phyloP scores from a whole-genome alignment of 2,888 invertebrate genomes.

The Hedya salicella region DNA sequence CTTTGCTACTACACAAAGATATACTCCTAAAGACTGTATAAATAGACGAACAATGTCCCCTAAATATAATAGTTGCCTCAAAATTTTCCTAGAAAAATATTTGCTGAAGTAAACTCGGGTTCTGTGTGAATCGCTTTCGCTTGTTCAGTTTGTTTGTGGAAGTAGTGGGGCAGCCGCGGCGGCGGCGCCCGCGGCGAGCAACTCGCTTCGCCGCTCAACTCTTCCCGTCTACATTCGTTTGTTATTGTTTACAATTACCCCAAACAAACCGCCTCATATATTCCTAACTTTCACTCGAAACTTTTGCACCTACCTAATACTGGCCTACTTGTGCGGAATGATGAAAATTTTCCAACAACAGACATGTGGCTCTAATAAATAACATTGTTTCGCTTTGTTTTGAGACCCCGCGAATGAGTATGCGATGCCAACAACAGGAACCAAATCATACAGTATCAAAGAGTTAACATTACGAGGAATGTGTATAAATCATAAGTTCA shows the following conservation, averaged over 20 bases:
- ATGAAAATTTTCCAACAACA: constrained; percentile 61
- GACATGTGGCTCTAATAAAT: constrained; percentile 47
- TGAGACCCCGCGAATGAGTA: constrained; percentile 36
- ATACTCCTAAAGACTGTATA: neutral
- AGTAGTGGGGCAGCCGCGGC: constrained; percentile 51
- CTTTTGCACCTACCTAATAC: constrained; percentile 59
- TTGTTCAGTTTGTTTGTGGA: constrained; percentile 55
- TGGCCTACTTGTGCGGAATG: constrained; percentile 64
- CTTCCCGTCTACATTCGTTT: constrained; percentile 66
- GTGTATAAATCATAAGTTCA: constrained; percentile 4
- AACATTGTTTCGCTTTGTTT: constrained; percentile 46
- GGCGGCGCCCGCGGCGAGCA: constrained; percentile 52
- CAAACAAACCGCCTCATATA: constrained; percentile 72
- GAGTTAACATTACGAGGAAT: constrained; percentile 21
- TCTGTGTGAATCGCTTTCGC: constrained; percentile 50
- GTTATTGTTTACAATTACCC: constrained; percentile 77
- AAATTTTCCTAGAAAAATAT: constrained; percentile 31
- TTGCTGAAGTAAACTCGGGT: constrained; percentile 15
- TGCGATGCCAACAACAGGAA: constrained; percentile 23
- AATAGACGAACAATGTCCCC: constrained; percentile 3
- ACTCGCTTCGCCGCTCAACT: constrained; percentile 48
- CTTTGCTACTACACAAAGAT: neutral
- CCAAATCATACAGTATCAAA: constrained; percentile 28
- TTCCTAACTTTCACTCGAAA: constrained; percentile 67
- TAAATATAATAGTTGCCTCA: constrained; percentile 25